These are phyloP conservation scores for Pseudorhiza aurosa DNA, from an alignment of 30 jellyfish, hydroid and myxozoan species.

Conservation along the genomic window DNA sequence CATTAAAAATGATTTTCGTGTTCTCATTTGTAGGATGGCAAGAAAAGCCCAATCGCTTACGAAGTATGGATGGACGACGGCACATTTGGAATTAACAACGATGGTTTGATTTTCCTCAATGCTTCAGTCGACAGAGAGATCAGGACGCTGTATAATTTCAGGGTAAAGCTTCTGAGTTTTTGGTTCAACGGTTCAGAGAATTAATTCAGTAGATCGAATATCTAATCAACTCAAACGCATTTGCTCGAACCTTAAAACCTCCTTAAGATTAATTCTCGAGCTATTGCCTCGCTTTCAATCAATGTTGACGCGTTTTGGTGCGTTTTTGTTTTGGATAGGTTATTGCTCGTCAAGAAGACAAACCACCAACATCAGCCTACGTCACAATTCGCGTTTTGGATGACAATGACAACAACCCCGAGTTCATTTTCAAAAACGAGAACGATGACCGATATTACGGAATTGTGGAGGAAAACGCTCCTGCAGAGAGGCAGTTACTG, in stretches of 20 bases:
- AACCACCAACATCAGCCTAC: conserved; percentile 68
- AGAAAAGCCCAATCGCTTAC: conserved; percentile 44
- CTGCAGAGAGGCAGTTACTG: conserved; percentile 49
- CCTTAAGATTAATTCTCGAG: no score
- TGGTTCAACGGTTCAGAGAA: no score
- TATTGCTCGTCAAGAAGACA: conserved; percentile 67
- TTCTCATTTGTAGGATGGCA: conserved; percentile 39
- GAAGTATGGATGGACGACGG: conserved; percentile 71
- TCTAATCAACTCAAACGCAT: no score
- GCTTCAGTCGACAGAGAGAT: conserved; percentile 48
- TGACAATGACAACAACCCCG: conserved; percentile 70
- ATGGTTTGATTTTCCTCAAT: conserved; percentile 57
- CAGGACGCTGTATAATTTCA: conserved; percentile 34
- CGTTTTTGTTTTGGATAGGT: conserved; percentile 13
- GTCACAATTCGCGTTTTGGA: conserved; percentile 53
- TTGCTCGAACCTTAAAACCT: no score
- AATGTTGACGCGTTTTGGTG: no score
- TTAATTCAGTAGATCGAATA: no score
- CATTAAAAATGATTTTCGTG: no score
- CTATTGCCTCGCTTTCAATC: no score
- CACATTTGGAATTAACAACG: conserved; percentile 52
- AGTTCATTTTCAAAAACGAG: conserved; percentile 33
- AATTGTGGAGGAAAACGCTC: conserved; percentile 39
- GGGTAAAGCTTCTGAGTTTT: no score
- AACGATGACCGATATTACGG: conserved; percentile 8